These are phyloP conservation scores for Aramus guarauna DNA, from an alignment of 2,113 vertebrate species.

Conservation along the genomic window DNA sequence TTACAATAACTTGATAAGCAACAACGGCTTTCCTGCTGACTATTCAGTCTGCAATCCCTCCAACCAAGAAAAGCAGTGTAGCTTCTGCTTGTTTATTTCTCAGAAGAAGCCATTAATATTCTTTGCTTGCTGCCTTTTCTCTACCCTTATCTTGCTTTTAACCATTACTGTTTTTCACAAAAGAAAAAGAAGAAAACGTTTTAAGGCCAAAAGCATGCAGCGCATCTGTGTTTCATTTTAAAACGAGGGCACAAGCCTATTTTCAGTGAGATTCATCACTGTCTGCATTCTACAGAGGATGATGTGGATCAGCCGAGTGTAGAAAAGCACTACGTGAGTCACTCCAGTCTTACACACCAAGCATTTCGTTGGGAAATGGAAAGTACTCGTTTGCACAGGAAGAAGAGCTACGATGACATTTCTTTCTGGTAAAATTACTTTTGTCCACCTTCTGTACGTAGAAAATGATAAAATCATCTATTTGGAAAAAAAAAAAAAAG, in stretches of 20 bases:
- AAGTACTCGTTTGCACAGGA: background rate
- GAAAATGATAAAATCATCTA: background rate
- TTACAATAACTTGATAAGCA: conserved; percentile 83
- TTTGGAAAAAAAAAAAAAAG: background rate
- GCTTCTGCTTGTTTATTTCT: conserved; percentile 72
- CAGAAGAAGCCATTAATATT: conserved; percentile 85
- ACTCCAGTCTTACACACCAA: conserved; percentile 55
- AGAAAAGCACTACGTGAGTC: conserved; percentile 32
- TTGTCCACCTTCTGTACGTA: background rate
- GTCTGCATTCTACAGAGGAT: background rate
- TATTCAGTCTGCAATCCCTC: conserved; percentile 41
- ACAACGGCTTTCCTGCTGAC: conserved; percentile 75
- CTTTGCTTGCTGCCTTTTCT: conserved; percentile 82
- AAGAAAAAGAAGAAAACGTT: conserved; percentile 75
- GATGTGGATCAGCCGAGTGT: background rate
- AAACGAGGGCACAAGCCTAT: conserved; percentile 3
- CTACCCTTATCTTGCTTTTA: conserved; percentile 74
- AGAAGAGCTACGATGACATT: background rate
- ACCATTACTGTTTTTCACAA: conserved; percentile 73
- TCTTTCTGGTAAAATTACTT: background rate
- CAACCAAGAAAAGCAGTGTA: conserved; percentile 53
- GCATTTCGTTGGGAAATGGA: background rate
- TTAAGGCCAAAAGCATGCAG: conserved; percentile 60
- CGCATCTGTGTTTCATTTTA: conserved; percentile 35
- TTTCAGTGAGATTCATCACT: background rate